Percentiles rank a stretch among this genome's conserved stretches.
Evolutionary conservation across 2,797 vertebrate species (phyloP).

Genomic region (Ctenopoma kingsleyae): DNA sequence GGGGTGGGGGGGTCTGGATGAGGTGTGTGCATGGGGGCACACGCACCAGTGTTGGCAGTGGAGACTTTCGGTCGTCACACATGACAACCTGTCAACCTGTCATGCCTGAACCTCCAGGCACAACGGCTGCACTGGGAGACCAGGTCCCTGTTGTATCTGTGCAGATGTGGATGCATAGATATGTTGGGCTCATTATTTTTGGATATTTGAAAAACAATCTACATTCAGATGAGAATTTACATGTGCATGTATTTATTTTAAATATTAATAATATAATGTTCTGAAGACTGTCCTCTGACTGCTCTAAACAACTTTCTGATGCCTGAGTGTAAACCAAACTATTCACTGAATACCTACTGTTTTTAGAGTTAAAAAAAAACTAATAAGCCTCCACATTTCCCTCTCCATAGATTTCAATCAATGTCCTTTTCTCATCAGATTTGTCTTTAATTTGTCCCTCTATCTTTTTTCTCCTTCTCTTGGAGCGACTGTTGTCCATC

Average conservation of each 20-base stretch:
- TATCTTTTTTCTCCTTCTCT: slow-evolving; percentile 57
- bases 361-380: neutral
- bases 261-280: neutral
- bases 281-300: slow-evolving; percentile 8
- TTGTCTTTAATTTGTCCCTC: slow-evolving; percentile 3
- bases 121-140: slow-evolving; percentile 63
- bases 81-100: slow-evolving; percentile 91
- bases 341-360: neutral
- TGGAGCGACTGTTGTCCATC: slow-evolving; percentile 82
- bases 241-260: neutral
- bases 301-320: slow-evolving; percentile 1
- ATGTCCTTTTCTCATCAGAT: slow-evolving; percentile 9
- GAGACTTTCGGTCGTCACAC: slow-evolving; percentile 68
- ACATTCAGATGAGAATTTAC: neutral
- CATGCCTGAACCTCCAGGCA: slow-evolving; percentile 87
- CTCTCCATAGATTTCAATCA: slow-evolving; percentile 6
- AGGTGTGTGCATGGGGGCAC: slow-evolving; percentile 53
- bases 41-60: slow-evolving; percentile 48
- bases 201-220: slow-evolving; percentile 7
- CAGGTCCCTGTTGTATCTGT: slow-evolving; percentile 46
- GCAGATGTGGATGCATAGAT: slow-evolving; percentile 17
- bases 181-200: slow-evolving; percentile 31
- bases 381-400: neutral
- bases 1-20: slow-evolving; percentile 39
- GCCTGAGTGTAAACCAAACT: neutral